phyloP scores from a whole-genome alignment of 2,113 vertebrate species.

The Lasiurus borealis region DNA sequence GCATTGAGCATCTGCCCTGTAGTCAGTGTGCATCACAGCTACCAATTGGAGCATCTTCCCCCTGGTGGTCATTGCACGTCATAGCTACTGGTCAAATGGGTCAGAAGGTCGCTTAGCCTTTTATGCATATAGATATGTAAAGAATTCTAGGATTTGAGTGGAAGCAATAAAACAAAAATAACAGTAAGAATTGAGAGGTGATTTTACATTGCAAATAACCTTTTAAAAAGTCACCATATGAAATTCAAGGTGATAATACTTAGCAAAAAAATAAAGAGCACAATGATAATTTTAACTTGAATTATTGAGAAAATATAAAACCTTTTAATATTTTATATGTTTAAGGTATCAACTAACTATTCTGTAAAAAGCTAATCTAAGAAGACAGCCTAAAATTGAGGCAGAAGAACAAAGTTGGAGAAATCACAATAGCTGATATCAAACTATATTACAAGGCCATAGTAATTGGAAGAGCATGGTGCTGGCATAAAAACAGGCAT shows the following conservation, averaged over 20 bases:
- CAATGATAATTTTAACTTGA: background rate
- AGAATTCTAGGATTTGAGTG: background rate
- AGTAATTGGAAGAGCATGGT: background rate
- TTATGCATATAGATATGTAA: background rate
- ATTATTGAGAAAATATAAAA: conserved; percentile 28
- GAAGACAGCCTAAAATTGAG: background rate
- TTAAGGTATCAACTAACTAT: background rate
- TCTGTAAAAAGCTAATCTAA: conserved; percentile 37
- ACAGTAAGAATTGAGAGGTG: background rate
- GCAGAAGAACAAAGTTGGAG: background rate
- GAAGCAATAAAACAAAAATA: background rate
- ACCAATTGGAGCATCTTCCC: too few species aligned
- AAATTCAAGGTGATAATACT: conserved; percentile 40
- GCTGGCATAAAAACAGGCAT: background rate
- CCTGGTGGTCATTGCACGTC: too few species aligned
- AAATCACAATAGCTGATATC: background rate
- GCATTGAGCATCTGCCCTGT: too few species aligned
- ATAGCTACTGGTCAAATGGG: too few species aligned
- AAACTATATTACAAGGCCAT: background rate
- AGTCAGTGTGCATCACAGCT: too few species aligned
- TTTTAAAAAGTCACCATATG: conserved; percentile 11
- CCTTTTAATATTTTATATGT: background rate
- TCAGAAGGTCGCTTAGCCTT: too few species aligned
- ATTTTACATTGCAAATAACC: conserved; percentile 1
- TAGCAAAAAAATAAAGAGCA: background rate